Conservation (phyloP, 35 echinoderm and acorn worm species). For the Nesometra sesokonis region DNA sequence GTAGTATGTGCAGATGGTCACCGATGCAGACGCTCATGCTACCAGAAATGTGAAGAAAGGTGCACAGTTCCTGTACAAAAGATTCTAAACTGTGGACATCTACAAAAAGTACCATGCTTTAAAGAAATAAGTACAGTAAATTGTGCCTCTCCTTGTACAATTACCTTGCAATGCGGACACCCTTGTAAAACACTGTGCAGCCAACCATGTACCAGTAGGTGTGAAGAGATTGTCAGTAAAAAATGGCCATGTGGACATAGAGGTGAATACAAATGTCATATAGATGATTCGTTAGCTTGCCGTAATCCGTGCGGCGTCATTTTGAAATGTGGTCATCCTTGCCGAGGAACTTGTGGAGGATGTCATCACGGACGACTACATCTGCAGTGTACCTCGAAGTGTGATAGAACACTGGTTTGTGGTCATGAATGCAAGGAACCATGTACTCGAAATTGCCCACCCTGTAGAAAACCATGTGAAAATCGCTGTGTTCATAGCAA, state of each 20-base stretch:
- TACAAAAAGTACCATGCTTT: background rate
- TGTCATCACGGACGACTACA: conserved; percentile 45
- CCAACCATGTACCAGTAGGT: conserved; percentile 40
- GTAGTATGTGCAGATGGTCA: conserved; percentile 9
- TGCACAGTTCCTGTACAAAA: conserved; percentile 17
- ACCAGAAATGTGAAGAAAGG: conserved; percentile 8
- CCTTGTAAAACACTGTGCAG: conserved; percentile 48
- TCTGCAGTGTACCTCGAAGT: conserved; percentile 42
- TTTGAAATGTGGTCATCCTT: conserved; percentile 57
- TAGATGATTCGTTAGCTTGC: conserved; percentile 33
- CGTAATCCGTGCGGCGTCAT: conserved; percentile 13
- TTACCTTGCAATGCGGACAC: conserved; percentile 43
- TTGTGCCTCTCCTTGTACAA: conserved; percentile 26
- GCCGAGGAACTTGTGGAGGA: conserved; percentile 34
- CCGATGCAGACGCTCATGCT: conserved; percentile 35
- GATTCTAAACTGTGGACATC: conserved; percentile 34
- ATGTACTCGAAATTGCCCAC: conserved; percentile 70
- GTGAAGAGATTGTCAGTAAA: conserved; percentile 12
- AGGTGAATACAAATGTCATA: conserved; percentile 37
- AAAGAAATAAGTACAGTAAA: background rate
- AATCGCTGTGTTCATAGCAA: conserved; percentile 73
- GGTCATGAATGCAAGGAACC: conserved; percentile 52
- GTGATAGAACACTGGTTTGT: conserved; percentile 61
- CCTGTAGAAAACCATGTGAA: conserved; percentile 50
- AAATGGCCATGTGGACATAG: conserved; percentile 56